Evolutionary conservation across 2,797 vertebrate species (phyloP).

Genomic region (Pseudochaenichthys georgianus): DNA sequence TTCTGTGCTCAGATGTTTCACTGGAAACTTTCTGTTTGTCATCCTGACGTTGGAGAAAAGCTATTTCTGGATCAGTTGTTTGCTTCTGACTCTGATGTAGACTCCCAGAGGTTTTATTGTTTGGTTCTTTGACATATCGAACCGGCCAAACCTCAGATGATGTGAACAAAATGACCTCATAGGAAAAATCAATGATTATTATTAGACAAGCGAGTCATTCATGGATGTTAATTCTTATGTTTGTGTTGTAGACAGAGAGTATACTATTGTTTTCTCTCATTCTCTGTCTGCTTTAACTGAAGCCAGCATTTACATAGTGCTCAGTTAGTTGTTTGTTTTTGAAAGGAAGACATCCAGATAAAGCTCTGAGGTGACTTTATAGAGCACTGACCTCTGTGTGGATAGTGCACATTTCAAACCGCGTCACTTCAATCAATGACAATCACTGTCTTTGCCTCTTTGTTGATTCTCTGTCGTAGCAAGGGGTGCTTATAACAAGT

Average conservation of each 20-base stretch:
- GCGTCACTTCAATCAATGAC: conserved; percentile 28
- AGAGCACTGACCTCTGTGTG: conserved; percentile 23
- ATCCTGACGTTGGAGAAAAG: conserved; percentile 49
- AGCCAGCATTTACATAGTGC: neutral
- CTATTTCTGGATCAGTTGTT: conserved; percentile 63
- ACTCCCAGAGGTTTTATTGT: conserved; percentile 47
- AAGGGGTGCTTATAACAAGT: neutral
- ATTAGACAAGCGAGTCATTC: neutral
- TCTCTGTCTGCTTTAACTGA: neutral
- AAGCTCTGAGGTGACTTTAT: neutral
- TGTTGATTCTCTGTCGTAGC: conserved; percentile 17
- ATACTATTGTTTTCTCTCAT: neutral
- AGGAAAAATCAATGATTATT: conserved; percentile 35
- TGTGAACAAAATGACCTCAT: conserved; percentile 13
- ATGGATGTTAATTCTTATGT: neutral
- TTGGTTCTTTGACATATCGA: conserved; percentile 26
- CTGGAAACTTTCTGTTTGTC: conserved; percentile 51
- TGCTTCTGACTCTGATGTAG: conserved; percentile 37
- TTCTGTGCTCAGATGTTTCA: conserved; percentile 33
- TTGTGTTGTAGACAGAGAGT: neutral
- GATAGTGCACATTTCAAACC: conserved; percentile 19
- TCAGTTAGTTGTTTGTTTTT: neutral
- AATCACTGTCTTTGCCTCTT: conserved; percentile 24
- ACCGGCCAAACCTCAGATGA: conserved; percentile 37
- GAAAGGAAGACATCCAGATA: neutral